Evolutionary conservation across 2,113 vertebrate genomes (phyloP).

Genomic region (Melospiza melodia): DNA sequence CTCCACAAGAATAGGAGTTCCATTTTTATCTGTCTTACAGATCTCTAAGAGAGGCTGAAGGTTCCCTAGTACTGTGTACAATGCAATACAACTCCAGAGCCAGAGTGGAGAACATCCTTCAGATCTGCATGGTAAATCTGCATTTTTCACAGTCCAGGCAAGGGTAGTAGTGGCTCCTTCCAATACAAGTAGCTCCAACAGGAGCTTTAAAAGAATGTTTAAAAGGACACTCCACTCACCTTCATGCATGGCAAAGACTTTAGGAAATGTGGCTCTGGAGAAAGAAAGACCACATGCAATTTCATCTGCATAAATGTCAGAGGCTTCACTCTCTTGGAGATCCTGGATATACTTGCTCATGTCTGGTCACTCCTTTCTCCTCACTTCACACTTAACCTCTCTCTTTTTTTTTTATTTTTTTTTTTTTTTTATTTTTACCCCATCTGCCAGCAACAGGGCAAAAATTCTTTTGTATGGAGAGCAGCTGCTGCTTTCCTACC

Average conservation of each 20-base stretch:
- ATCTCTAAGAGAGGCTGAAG: not conserved
- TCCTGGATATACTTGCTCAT: not conserved
- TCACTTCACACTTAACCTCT: not conserved
- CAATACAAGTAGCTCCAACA: not conserved
- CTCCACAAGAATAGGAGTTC: not conserved
- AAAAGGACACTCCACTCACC: not conserved
- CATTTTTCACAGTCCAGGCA: not conserved
- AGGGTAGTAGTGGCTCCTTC: not conserved
- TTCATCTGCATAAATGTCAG: not conserved
- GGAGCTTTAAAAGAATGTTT: not conserved
- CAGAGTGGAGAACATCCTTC: not conserved
- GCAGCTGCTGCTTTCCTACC: not conserved
- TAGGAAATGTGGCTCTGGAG: not conserved
- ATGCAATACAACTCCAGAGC: not conserved
- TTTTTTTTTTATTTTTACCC: not conserved
- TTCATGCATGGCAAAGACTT: not conserved
- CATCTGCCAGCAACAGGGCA: not conserved
- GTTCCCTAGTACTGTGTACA: not conserved
- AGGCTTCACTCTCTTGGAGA: not conserved
- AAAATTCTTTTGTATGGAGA: not conserved
- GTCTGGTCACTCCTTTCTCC: not conserved
- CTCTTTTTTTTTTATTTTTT: not conserved
- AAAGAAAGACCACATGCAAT: not conserved
- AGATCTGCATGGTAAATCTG: not conserved
- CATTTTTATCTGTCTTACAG: not conserved